Evolutionary conservation across 2,113 vertebrate species (phyloP).

Genomic region (Petromus typicus): DNA sequence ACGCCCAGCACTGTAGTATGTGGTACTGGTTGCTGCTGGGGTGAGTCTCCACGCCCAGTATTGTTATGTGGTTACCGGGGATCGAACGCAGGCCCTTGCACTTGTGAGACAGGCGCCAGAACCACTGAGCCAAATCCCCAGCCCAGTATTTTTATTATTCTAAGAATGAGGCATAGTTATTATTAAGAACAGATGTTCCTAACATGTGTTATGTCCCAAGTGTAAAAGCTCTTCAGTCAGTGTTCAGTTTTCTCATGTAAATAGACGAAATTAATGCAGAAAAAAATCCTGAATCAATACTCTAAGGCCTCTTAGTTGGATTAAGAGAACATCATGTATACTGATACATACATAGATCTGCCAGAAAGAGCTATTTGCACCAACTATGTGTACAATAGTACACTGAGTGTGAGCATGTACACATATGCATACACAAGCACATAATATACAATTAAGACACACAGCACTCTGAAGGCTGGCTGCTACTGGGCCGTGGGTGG

Average conservation of each 20-base stretch:
- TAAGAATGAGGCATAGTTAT: conserved; percentile 36
- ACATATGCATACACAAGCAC: neutral
- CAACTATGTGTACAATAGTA: neutral
- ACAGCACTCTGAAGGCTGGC: neutral
- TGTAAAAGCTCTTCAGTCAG: neutral
- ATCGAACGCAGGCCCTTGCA: too few relatives aligned
- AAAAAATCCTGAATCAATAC: conserved; percentile 27
- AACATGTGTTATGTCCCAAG: neutral
- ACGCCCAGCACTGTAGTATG: too few relatives aligned
- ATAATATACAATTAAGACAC: neutral
- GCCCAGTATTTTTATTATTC: conserved; percentile 42
- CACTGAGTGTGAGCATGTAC: neutral
- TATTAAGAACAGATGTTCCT: neutral
- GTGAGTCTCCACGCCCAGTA: too few relatives aligned
- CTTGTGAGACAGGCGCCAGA: too few relatives aligned
- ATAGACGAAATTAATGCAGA: conserved; percentile 7
- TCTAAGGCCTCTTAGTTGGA: neutral
- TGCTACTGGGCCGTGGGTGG: neutral
- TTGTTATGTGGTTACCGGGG: too few relatives aligned
- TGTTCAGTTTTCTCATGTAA: conserved; percentile 28
- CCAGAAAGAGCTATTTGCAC: neutral
- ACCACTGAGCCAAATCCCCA: too few relatives aligned
- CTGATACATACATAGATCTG: neutral
- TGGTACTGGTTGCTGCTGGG: too few relatives aligned
- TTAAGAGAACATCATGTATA: neutral